Percentiles rank a stretch among this genome's conserved stretches.
Evolutionary conservation across 2,888 invertebrate species (phyloP).

Genomic region (Drosophila quasianomalipes): DNA sequence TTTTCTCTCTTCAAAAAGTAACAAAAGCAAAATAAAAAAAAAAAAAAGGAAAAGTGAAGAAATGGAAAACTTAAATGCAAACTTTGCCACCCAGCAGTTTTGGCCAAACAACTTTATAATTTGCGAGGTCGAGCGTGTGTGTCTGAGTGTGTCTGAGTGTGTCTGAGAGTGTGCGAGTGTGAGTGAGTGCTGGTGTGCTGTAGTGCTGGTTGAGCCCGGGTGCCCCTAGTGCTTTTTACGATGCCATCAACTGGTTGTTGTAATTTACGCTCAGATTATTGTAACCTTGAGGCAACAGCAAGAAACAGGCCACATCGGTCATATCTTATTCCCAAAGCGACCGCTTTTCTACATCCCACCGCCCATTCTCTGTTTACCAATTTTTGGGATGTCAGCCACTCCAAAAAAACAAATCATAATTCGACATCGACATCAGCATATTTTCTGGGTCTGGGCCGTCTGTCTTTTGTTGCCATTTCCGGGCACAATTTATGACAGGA

Average conservation of each 20-base stretch:
- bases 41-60: not conserved
- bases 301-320: slow-evolving; percentile 34
- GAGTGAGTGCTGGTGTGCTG: slow-evolving; percentile 5
- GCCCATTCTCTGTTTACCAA: not conserved
- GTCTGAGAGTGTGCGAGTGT: slow-evolving; percentile 11
- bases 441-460: slow-evolving; percentile 60
- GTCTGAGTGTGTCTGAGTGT: slow-evolving; percentile 16
- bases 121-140: slow-evolving; percentile 65
- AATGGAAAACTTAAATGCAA: slow-evolving; percentile 51
- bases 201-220: slow-evolving; percentile 25
- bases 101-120: slow-evolving; percentile 77
- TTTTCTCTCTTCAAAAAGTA: slow-evolving; percentile 15
- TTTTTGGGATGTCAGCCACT: slow-evolving; percentile 33
- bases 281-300: slow-evolving; percentile 46
- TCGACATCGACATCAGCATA: slow-evolving; percentile 81
- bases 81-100: slow-evolving; percentile 76
- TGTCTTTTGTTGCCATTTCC: slow-evolving; percentile 51
- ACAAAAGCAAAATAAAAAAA: not conserved
- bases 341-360: slow-evolving; percentile 1
- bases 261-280: slow-evolving; percentile 64
- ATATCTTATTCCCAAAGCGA: slow-evolving; percentile 63
- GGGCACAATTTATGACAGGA: slow-evolving; percentile 77
- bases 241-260: slow-evolving; percentile 75
- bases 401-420: slow-evolving; percentile 79
- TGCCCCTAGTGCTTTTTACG: slow-evolving; percentile 71